Base-by-base conservation (phyloP, 2,113 vertebrate species). In the Crotalus helleri region DNA sequence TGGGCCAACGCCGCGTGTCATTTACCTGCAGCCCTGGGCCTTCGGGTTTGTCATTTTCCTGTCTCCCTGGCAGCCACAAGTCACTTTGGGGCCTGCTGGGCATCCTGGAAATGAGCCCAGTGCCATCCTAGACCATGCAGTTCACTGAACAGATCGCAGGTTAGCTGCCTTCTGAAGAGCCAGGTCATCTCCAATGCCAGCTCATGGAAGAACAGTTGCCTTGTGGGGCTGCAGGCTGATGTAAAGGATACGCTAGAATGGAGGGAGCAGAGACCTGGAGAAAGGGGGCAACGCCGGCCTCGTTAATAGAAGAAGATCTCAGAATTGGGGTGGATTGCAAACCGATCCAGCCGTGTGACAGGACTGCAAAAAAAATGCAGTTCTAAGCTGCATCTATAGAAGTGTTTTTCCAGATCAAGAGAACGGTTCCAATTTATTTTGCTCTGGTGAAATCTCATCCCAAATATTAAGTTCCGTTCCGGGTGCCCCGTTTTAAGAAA, bases 41-140 rank as follows among this genome's bases (percentile, higher is more conserved):
- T 64, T 17, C 24, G 88, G 54, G 74, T 49, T 12, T 90, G 55
- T 93, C 88, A 29, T 61, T 93, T 93, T 61, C 92, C 88, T 53
- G 74, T 86, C 74, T 90, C 81, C 81, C 85, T 93, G 92, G 74
- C 89, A 90, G 88, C 89, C n/a, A 54, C 57, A 29, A 87, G 46
- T 15, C 44, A 13, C 74, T 53, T 5, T 12, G 89, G 92, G 88
- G 53, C 46, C 44, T 81, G 61, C 33, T 8, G 6, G n/a, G 49
- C 51, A 74, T 39, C 87, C 53, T n/a, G 39, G 53, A 58, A 85
- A 19, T 3, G 15, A 46, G 53, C 53, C 44, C 4, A n/a, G 21
- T 44, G 24, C 21, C 33, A 29, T 29, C 49, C 13, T 57, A 23
- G 21, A 4, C 5, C 39, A 9, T 10, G 4, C 0, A 5, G 2